phyloP scores from a whole-genome alignment of 2,888 invertebrate genomes.

The Mycalesis mineus region DNA sequence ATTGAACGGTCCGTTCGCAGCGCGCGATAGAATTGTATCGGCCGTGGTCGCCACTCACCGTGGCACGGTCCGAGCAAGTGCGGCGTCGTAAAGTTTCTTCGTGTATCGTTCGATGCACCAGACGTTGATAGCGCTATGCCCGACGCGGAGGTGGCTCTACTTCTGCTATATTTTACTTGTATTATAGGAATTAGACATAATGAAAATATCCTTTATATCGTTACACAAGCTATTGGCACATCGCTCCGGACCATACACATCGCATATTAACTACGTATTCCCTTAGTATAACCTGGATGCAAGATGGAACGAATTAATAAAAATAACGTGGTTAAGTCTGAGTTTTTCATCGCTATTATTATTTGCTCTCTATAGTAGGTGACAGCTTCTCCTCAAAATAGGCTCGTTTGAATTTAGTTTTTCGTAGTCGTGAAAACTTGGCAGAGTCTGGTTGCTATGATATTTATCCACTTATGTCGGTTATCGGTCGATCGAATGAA shows the following conservation, averaged over 20 bases:
- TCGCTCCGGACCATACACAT: background rate
- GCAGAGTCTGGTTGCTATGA: too few species aligned
- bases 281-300: too few species aligned
- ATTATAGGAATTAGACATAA: background rate
- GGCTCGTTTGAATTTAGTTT: too few species aligned
- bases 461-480: too few species aligned
- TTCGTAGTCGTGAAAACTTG: too few species aligned
- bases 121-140: conserved; percentile 66
- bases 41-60: conserved; percentile 52
- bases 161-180: conserved; percentile 24
- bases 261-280: background rate
- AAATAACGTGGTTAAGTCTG: too few species aligned
- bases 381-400: too few species aligned
- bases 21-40: conserved; percentile 68
- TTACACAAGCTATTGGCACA: background rate
- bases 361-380: too few species aligned
- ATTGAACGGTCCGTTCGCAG: conserved; percentile 63
- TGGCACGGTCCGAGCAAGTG: conserved; percentile 70
- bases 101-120: conserved; percentile 79
- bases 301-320: too few species aligned
- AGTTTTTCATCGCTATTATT: too few species aligned
- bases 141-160: conserved; percentile 61
- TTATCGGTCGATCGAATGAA: too few species aligned
- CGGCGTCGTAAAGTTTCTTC: conserved; percentile 77
- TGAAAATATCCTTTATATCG: background rate